These are phyloP conservation scores for Periphyllus acericola DNA, from an alignment of 2,888 invertebrate genomes.

Conservation along the genomic window DNA sequence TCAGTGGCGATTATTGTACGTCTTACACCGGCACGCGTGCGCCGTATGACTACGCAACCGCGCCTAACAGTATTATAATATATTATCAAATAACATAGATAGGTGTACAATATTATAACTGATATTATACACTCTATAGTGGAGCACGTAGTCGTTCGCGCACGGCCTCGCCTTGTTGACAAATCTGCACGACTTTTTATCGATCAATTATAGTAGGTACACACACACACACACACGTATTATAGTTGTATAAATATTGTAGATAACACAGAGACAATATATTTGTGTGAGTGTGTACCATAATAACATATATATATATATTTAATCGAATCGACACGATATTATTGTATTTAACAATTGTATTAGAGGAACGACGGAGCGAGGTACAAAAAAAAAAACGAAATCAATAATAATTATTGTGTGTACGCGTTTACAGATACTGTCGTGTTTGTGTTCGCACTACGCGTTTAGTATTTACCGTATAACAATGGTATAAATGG, in stretches of 20 bases:
- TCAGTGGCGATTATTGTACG: no score
- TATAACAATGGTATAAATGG: no score
- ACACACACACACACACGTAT: not conserved
- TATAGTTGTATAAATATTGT: not conserved
- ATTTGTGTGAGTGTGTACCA: not conserved
- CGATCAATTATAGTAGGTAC: not conserved
- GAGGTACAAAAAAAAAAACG: not conserved
- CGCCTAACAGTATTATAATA: no score
- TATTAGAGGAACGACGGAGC: not conserved
- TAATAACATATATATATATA: no score
- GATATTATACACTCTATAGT: no score
- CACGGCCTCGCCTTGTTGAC: constrained; percentile 57
- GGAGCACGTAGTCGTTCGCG: not conserved
- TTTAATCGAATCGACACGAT: not conserved
- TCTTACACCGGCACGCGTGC: no score
- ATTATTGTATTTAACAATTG: not conserved
- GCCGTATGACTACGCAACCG: no score
- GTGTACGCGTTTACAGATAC: constrained; percentile 47
- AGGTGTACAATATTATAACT: not conserved
- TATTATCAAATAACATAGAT: not conserved
- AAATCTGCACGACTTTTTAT: constrained; percentile 55
- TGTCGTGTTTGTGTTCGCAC: no score
- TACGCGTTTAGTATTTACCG: no score
- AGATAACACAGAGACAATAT: not conserved
- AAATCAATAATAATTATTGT: not conserved